Percentiles rank a stretch among this genome's conserved stretches.
These are phyloP conservation scores for Drosophila ogumai DNA, from an alignment of 1,140 invertebrate genomes.

Conservation along the genomic window DNA sequence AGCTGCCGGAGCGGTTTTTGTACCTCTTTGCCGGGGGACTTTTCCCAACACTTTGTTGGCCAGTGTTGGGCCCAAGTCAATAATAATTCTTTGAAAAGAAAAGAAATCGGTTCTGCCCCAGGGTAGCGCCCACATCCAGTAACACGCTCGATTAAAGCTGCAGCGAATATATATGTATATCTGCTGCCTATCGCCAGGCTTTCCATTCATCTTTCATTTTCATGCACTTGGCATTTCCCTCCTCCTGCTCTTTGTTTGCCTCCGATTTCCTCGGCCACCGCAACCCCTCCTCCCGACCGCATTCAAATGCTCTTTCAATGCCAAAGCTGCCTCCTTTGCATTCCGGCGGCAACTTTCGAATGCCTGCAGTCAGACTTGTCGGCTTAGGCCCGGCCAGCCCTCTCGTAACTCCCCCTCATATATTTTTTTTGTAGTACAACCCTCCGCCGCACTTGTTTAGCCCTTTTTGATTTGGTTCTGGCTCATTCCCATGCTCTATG, in stretches of 20 bases:
- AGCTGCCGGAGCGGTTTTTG: conserved; percentile 11
- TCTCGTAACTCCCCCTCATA: conserved; percentile 25
- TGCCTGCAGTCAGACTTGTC: conserved; percentile 76
- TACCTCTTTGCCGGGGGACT: neutral
- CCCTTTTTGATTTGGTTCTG: conserved; percentile 34
- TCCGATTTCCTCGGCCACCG: neutral
- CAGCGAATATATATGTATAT: conserved; percentile 29
- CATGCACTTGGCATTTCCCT: conserved; percentile 74
- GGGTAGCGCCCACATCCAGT: conserved; percentile 35
- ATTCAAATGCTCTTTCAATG: conserved; percentile 77
- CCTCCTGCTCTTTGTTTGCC: conserved; percentile 49
- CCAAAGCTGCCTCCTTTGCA: conserved; percentile 64
- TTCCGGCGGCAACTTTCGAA: conserved; percentile 48
- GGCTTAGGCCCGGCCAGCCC: conserved; percentile 56
- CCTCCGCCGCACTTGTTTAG: neutral
- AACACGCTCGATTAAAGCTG: conserved; percentile 75
- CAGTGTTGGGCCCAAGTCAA: conserved; percentile 40
- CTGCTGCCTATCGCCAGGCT: neutral
- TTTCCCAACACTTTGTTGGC: conserved; percentile 15
- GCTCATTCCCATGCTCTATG: conserved; percentile 7
- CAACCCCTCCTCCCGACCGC: conserved; percentile 11
- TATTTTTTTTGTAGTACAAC: neutral
- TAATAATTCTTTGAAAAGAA: conserved; percentile 41
- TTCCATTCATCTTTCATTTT: conserved; percentile 55
- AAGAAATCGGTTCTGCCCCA: conserved; percentile 29